These are phyloP conservation scores for Poeciliopsis turneri DNA, from an alignment of 2,797 vertebrate genomes.

Conservation along the genomic window DNA sequence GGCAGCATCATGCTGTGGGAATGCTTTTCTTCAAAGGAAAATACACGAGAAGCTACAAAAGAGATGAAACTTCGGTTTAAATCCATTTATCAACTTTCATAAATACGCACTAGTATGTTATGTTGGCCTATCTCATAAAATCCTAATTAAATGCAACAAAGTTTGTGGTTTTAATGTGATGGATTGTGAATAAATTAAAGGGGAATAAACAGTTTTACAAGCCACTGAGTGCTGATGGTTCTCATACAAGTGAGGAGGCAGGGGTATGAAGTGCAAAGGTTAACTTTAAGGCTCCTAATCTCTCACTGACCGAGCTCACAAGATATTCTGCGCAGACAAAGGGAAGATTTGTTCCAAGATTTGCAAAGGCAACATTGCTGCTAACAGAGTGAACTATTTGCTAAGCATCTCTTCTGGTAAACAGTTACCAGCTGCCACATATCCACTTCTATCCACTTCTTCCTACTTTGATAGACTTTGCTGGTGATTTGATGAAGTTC, in stretches of 20 bases:
- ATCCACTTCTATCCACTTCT: constrained; percentile 68
- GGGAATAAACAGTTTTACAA: not conserved
- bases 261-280: constrained; percentile 61
- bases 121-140: not conserved
- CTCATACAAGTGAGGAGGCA: constrained; percentile 57
- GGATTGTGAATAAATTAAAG: not conserved
- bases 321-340: constrained; percentile 51
- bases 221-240: not conserved
- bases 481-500: constrained; percentile 61
- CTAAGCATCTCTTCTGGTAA: constrained; percentile 58
- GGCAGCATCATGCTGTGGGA: not conserved
- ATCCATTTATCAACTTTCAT: not conserved
- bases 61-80: not conserved
- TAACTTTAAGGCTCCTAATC: constrained; percentile 34
- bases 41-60: not conserved
- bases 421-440: constrained; percentile 71
- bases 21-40: not conserved
- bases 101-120: not conserved
- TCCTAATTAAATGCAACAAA: not conserved
- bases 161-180: not conserved
- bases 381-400: constrained; percentile 73
- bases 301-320: constrained; percentile 63
- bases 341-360: constrained; percentile 46
- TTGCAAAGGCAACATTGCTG: constrained; percentile 56
- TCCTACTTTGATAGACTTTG: constrained; percentile 59